phyloP scores from a whole-genome alignment of 2,888 invertebrate genomes.

The Dynastes tityus region DNA sequence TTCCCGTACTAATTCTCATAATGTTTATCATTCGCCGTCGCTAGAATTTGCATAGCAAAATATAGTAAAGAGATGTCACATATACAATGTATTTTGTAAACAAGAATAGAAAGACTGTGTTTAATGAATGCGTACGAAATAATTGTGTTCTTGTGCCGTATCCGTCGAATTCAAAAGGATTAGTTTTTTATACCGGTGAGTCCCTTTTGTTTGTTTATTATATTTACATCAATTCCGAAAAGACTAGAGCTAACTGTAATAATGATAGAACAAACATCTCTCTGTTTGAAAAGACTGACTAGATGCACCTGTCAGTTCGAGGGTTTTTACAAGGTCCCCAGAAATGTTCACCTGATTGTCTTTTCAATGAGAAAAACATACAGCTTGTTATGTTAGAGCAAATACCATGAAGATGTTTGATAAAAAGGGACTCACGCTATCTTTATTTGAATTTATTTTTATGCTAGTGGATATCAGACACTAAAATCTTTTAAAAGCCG shows the following conservation, averaged over 20 bases:
- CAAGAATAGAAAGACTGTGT: constrained; percentile 38
- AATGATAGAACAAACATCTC: constrained; percentile 60
- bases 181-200: constrained; percentile 58
- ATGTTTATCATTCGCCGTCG: constrained; percentile 35
- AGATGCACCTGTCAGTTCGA: constrained; percentile 57
- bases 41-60: constrained; percentile 37
- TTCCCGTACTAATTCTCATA: constrained; percentile 40
- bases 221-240: constrained; percentile 58
- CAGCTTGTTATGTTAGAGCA: constrained; percentile 42
- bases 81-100: constrained; percentile 38
- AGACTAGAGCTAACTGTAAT: constrained; percentile 58
- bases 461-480: constrained; percentile 43
- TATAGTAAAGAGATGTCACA: constrained; percentile 12
- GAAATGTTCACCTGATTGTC: constrained; percentile 41
- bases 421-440: constrained; percentile 57
- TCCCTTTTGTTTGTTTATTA: constrained; percentile 59
- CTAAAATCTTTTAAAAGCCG: constrained; percentile 46
- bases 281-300: constrained; percentile 47
- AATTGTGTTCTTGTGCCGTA: constrained; percentile 47
- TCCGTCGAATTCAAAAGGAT: constrained; percentile 48
- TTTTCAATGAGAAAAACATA: constrained; percentile 35
- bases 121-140: constrained; percentile 42
- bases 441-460: constrained; percentile 42
- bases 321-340: constrained; percentile 27
- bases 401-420: constrained; percentile 44